Evolutionary conservation across 2,888 invertebrate species (phyloP).

Genomic region (Apeira syringaria): DNA sequence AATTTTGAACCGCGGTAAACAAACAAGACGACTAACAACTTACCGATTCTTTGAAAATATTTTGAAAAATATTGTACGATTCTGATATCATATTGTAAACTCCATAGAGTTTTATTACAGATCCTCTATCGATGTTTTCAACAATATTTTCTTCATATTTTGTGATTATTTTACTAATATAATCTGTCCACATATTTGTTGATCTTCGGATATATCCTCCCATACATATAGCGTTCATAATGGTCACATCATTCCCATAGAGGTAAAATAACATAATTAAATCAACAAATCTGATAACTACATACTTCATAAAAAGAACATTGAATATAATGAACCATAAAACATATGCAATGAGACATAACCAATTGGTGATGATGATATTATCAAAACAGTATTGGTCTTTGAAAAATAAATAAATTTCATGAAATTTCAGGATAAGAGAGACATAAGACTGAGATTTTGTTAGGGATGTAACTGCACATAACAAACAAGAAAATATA

Average conservation of each 20-base stretch:
- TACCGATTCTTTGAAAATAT: constrained; percentile 4
- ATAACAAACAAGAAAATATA: background rate
- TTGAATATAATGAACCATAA: background rate
- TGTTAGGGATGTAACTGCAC: background rate
- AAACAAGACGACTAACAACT: too few relatives aligned
- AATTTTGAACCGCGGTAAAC: too few relatives aligned
- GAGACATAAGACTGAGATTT: background rate
- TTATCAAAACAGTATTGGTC: background rate
- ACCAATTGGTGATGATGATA: background rate
- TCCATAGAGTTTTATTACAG: too few relatives aligned
- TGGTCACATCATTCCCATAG: background rate
- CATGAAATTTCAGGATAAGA: background rate
- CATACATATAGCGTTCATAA: constrained; percentile 9
- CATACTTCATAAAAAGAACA: background rate
- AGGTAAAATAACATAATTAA: background rate
- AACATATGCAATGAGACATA: background rate
- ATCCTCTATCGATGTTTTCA: too few relatives aligned
- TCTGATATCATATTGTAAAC: background rate
- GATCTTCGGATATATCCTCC: background rate
- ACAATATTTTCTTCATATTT: too few relatives aligned
- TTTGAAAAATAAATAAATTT: constrained; percentile 9
- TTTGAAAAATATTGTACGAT: background rate
- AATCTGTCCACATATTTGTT: constrained; percentile 6
- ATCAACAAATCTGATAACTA: background rate
- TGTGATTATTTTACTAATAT: background rate